Base-by-base conservation (phyloP, 2,113 vertebrate genomes). In the Onychorhynchus coronatus region DNA sequence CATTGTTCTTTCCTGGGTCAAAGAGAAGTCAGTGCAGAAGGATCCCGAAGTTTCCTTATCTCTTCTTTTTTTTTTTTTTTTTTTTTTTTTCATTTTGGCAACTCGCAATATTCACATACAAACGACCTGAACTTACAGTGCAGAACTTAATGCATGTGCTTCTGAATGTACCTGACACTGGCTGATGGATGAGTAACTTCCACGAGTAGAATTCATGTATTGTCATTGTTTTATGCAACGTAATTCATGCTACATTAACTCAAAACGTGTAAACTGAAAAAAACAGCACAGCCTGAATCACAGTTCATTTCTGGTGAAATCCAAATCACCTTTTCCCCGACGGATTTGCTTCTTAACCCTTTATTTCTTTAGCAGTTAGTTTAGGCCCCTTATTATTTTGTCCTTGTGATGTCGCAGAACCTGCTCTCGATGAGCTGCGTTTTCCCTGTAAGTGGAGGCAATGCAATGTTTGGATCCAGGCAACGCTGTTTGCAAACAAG, bases 1-100 rank as follows among this genome's bases (percentile, higher is more conserved):
- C 93, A 75, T 86, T 92, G 91, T 93, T 94, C 96, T 93, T 94
- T 79, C 72, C 66, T 94, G 80, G 95, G 96, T 97, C 95, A 97
- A 92, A 92, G 72, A 89, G 93, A 97, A 97, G 96, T 95, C 93
- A 96, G 28, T 58, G 70, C 83, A 92, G 72, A 96, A 70, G 41
- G 88, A 89, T 89, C 80, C 24, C 66, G 72, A 91, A 88, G 65
- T 91, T 90, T 92, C 76, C 88, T 75, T 93, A 71, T 84, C 92
- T 94, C 39, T 70, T 62, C 33, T 68, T 58, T 72, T 58, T 62
- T 87, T 89, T 68, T 76, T 62, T 87, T 89, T 68, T n/a, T n/a
- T n/a, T 33, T 58, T 83, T 83, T 62, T 87, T 89, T 68, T 76
- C 33, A 22, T 91, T 93, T 91, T 74, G 4, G 6, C 41, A 78